Evolutionary conservation across 1,140 invertebrate species (phyloP).

Genomic region (Octopus sinensis): DNA sequence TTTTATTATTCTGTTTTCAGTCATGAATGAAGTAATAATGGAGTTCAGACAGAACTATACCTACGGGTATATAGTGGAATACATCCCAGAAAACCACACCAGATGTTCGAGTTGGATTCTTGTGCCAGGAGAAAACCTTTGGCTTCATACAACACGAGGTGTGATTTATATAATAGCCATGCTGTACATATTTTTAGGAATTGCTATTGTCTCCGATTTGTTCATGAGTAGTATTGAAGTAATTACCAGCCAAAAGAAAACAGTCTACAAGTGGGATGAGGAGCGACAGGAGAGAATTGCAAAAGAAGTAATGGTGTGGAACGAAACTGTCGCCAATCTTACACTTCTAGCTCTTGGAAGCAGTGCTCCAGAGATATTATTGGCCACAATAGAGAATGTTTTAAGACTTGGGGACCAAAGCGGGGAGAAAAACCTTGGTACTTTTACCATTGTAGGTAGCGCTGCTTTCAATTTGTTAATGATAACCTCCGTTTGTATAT

Average conservation of each 20-base stretch:
- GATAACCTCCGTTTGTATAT: constrained; percentile 56
- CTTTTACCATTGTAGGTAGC: constrained; percentile 60
- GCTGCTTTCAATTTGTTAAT: constrained; percentile 61
- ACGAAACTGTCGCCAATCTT: constrained; percentile 62
- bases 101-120: constrained; percentile 48
- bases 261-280: constrained; percentile 42
- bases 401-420: constrained; percentile 36
- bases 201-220: constrained; percentile 64
- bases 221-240: constrained; percentile 67
- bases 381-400: constrained; percentile 59
- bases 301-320: constrained; percentile 58
- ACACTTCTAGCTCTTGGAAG: constrained; percentile 62
- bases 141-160: constrained; percentile 39
- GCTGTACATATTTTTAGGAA: constrained; percentile 49
- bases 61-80: constrained; percentile 41
- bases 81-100: constrained; percentile 22
- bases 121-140: constrained; percentile 52
- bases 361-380: constrained; percentile 61
- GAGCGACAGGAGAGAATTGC: constrained; percentile 45
- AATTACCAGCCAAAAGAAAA: constrained; percentile 49
- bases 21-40: neutral
- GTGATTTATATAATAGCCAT: constrained; percentile 47
- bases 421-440: constrained; percentile 54
- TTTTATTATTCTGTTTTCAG: no score
- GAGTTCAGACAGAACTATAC: neutral